Evolutionary conservation across 2,797 vertebrate genomes (phyloP).

Genomic region (Sylvia borin): DNA sequence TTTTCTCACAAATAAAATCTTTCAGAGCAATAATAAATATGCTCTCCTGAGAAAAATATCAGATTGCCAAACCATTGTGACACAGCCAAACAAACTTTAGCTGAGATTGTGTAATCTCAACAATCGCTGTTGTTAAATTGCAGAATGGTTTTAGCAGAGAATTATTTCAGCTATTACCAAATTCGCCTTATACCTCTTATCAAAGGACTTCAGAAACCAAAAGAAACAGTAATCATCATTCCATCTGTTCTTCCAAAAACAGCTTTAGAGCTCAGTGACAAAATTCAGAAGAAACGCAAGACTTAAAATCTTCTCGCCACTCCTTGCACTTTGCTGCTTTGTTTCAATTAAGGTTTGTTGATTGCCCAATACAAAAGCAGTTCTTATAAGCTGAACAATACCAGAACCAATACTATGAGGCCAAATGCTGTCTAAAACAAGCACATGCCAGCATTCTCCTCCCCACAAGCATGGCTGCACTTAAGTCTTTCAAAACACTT

Average conservation of each 20-base stretch:
- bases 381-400: neutral
- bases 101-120: neutral
- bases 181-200: neutral
- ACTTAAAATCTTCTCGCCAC: neutral
- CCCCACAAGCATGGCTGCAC: rapidly evolving
- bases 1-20: neutral
- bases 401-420: rapidly evolving
- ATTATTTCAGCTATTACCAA: neutral
- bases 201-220: neutral
- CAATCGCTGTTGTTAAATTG: neutral
- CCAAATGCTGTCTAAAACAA: neutral
- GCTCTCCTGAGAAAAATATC: neutral
- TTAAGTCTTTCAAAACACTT: neutral
- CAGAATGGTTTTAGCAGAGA: neutral
- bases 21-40: neutral
- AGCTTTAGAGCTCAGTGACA: neutral
- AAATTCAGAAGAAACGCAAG: neutral
- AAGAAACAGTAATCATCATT: neutral
- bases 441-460: neutral
- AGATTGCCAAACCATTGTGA: neutral
- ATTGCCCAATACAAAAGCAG: neutral
- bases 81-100: conserved; percentile 12
- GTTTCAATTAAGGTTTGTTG: neutral
- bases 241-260: neutral
- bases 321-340: neutral